Base-by-base conservation (phyloP, 2,888 invertebrate genomes). In the Serripes groenlandicus region DNA sequence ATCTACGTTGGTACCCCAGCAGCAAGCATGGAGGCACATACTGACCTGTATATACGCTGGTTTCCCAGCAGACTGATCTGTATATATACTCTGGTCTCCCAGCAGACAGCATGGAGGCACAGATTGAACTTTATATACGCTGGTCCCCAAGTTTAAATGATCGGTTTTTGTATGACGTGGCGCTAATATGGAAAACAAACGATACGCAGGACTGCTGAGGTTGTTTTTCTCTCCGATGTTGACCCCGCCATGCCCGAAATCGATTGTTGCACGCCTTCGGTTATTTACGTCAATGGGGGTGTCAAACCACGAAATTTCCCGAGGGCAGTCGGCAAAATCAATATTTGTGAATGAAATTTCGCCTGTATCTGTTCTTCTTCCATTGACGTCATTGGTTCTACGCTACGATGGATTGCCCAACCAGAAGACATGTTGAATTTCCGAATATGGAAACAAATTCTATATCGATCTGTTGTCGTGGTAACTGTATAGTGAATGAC, bases 381-480 rank as follows among this genome's bases (percentile, higher is more conserved):
- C n/a, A n/a, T 34, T 66, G 66, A 66, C 66, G 66, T 66, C 66
- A 66, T 42, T 26, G 23, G 62, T 34, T 66, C 66, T n/a, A 34
- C 37, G 28, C 35, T n/a, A 42, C 35, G 37, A 66, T 66, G n/a
- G n/a, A 66, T 66, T 42, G 66, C 37, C 66, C 66, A 66, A 66
- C 42, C 42, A 34, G 23, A 74, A 74, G 34, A 74, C 74, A 81
- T 81, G 49, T 42, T 66, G 15, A 42, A 34, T 34, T 70, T 72
- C 81, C 76, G 79, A 74, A 81, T 85, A 64, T 77, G 81, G 85
- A 73, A 85, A 77, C 77, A 72, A 75, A 80, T 85, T 72, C 85
- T 78, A 37, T 72, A 85, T 85, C 60, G 85, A 85, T 78, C 68
- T 11, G 80, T 82, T 68, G 68, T 76, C 66, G 49, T 85, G 77